These are phyloP conservation scores for Clarias magur DNA, from an alignment of 2,113 vertebrate genomes.

Conservation along the genomic window DNA sequence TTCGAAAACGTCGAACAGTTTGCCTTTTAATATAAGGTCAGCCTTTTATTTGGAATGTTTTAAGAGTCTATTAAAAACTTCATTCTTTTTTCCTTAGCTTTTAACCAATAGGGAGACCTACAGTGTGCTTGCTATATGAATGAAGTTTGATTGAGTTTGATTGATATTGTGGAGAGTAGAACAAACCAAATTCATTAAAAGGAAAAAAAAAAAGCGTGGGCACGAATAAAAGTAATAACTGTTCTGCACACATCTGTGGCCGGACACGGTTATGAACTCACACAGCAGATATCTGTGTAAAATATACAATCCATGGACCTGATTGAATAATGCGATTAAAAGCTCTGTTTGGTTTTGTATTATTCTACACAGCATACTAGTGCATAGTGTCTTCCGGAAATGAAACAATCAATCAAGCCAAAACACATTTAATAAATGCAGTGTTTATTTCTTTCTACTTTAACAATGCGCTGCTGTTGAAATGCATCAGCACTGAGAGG, in stretches of 20 bases:
- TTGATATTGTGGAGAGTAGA: too few species aligned
- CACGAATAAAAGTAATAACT: not conserved
- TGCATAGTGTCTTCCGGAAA: not conserved
- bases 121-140: too few species aligned
- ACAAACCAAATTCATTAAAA: not conserved
- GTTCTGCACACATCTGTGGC: not conserved
- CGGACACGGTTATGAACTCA: not conserved
- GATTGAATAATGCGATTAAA: not conserved
- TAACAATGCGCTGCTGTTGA: slow-evolving; percentile 22
- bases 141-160: too few species aligned
- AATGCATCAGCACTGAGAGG: slow-evolving; percentile 8
- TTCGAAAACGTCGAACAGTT: too few species aligned
- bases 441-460: slow-evolving; percentile 20
- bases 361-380: slow-evolving; percentile 9
- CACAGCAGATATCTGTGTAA: not conserved
- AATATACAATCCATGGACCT: not conserved
- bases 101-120: too few species aligned
- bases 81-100: too few species aligned
- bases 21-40: too few species aligned
- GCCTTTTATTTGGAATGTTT: too few species aligned
- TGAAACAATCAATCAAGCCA: slow-evolving; percentile 26
- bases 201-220: not conserved
- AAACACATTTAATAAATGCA: not conserved
- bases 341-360: not conserved
- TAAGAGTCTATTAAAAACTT: too few species aligned